Conservation (phyloP, 2,888 invertebrate genomes). For the Thumatha senex region DNA sequence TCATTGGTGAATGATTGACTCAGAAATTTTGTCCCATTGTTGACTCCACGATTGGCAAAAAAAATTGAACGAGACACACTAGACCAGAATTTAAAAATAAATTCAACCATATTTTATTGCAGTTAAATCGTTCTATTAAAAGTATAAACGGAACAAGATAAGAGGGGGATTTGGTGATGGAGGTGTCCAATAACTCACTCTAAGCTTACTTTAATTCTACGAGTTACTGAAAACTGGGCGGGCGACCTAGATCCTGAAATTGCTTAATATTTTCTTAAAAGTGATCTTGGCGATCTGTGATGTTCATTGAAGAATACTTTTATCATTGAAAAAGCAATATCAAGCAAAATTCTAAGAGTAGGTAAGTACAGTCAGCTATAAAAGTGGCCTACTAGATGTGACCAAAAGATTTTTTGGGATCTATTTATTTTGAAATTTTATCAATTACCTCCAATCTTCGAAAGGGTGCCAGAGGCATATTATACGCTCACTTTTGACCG, state of each 20-base stretch:
- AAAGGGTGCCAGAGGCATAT: no score
- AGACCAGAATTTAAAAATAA: not conserved
- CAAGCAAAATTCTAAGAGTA: no score
- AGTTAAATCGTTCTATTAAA: constrained; percentile 25
- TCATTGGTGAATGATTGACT: no score
- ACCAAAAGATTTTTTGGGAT: no score
- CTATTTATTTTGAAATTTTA: no score
- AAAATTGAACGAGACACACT: no score
- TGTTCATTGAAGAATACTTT: not conserved
- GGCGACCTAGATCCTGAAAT: constrained; percentile 38
- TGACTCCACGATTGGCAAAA: no score
- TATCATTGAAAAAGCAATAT: not conserved
- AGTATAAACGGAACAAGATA: constrained; percentile 34
- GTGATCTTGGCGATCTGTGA: constrained; percentile 1
- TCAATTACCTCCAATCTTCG: no score
- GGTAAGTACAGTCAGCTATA: no score
- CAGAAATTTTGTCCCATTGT: no score
- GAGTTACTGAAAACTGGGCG: constrained; percentile 30
- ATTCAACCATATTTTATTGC: not conserved
- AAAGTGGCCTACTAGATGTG: no score
- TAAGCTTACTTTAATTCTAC: constrained; percentile 39
- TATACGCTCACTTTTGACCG: no score
- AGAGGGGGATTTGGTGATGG: constrained; percentile 26
- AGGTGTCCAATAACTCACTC: constrained; percentile 38
- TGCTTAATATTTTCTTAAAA: constrained; percentile 26